phyloP scores from a whole-genome alignment of 1,140 invertebrate species.

The Phymorhynchus buccinoides region DNA sequence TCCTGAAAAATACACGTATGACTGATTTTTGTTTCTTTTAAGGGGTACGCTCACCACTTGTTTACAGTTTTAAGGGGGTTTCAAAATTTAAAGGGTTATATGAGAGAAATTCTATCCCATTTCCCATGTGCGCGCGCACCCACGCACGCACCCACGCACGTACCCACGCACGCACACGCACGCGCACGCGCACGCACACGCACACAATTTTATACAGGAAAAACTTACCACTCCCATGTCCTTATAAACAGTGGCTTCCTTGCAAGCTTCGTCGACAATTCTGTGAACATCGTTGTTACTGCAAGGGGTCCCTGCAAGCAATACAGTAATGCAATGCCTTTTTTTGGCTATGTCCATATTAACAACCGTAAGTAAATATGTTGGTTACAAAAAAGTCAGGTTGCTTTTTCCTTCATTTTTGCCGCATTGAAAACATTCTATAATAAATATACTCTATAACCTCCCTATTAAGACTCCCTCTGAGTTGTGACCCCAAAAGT shows the following conservation, averaged over 20 bases:
- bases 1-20: conserved; percentile 76
- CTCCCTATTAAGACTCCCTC: too few relatives aligned
- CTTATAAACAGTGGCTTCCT: conserved; percentile 79
- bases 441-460: background rate
- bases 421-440: background rate
- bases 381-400: too few relatives aligned
- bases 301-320: conserved; percentile 77
- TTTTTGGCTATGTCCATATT: background rate
- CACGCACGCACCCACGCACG: background rate
- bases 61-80: background rate
- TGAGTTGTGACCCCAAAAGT: background rate
- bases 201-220: background rate
- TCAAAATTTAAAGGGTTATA: background rate
- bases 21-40: background rate
- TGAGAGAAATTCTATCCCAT: too few relatives aligned
- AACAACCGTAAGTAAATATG: too few relatives aligned
- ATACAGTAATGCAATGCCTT: background rate
- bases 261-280: conserved; percentile 77
- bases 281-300: conserved; percentile 73
- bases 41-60: too few relatives aligned
- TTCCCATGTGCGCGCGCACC: background rate
- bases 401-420: background rate
- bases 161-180: background rate
- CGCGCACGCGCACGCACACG: background rate
- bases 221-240: conserved; percentile 77